Conservation (phyloP, 1,140 invertebrate species). For the Drosophila takahashii region DNA sequence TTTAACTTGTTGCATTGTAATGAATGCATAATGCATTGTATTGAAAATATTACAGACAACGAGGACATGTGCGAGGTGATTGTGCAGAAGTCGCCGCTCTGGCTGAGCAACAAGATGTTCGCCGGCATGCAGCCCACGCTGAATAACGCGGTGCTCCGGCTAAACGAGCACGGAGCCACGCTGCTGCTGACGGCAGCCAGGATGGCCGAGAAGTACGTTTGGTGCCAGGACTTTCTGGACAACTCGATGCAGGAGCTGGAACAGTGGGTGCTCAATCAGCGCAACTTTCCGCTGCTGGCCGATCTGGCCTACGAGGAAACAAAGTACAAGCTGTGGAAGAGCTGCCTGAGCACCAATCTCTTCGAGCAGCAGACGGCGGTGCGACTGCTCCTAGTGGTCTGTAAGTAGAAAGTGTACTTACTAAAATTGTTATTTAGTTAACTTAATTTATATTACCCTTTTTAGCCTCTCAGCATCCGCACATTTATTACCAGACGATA, state of each 20-base stretch:
- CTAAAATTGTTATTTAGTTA: too few species aligned
- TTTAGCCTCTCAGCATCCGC: conserved; percentile 75
- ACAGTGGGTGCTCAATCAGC: conserved; percentile 72
- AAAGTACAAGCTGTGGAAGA: conserved; percentile 79
- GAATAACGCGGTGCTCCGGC: conserved; percentile 71
- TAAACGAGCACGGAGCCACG: conserved; percentile 70
- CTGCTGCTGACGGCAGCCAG: conserved; percentile 68
- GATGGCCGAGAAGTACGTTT: conserved; percentile 70
- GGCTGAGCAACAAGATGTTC: conserved; percentile 78
- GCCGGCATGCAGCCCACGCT: conserved; percentile 80
- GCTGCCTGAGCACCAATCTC: conserved; percentile 70
- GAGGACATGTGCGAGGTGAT: conserved; percentile 70
- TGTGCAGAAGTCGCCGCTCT: conserved; percentile 68
- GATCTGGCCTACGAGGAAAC: conserved; percentile 76
- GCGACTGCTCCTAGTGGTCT: conserved; percentile 79
- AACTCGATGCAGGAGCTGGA: conserved; percentile 85
- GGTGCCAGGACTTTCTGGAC: conserved; percentile 86
- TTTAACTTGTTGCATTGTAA: too few species aligned
- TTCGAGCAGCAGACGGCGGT: conserved; percentile 86
- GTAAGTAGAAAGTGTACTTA: conserved; percentile 47
- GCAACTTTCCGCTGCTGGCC: conserved; percentile 67
- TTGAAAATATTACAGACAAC: too few species aligned
- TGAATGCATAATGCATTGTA: too few species aligned
- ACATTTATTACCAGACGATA: conserved; percentile 83
- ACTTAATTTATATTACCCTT: too few species aligned